These are phyloP conservation scores for Phylloscopus collybita DNA, from an alignment of 2,797 vertebrate genomes.

Conservation along the genomic window DNA sequence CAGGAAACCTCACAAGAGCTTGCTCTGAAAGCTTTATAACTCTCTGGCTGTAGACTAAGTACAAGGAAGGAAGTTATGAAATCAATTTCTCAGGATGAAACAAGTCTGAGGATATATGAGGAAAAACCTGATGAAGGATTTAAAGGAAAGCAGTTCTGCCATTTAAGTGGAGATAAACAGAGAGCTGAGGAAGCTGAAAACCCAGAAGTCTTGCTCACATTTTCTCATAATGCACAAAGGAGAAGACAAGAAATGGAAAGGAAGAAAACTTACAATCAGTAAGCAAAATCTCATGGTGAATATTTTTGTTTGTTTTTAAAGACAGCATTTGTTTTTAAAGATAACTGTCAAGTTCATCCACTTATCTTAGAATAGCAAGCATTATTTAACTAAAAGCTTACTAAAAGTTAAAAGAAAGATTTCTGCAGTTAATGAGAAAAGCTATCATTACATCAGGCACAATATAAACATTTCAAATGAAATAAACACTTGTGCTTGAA, in stretches of 20 bases:
- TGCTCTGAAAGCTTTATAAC: slow-evolving; percentile 24
- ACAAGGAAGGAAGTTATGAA: not conserved
- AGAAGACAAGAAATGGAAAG: slow-evolving; percentile 14
- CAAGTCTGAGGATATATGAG: not conserved
- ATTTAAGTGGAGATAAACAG: not conserved
- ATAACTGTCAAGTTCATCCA: not conserved
- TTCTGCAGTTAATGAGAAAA: not conserved
- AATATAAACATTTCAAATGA: not conserved
- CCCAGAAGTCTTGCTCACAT: not conserved
- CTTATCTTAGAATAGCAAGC: not conserved
- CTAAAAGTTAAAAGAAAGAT: slow-evolving; percentile 1
- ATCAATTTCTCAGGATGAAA: not conserved
- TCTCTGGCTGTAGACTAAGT: not conserved
- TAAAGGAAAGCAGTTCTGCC: not conserved
- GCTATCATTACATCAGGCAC: not conserved
- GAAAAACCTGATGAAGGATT: slow-evolving; percentile 3
- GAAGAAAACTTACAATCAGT: not conserved
- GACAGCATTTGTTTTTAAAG: not conserved
- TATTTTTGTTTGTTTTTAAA: not conserved
- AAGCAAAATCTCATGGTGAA: not conserved
- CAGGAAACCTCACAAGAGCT: slow-evolving; percentile 16
- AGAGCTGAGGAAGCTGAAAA: not conserved
- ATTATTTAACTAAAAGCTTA: not conserved
- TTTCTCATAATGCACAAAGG: not conserved
- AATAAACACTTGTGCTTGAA: slow-evolving; percentile 15